Evolutionary conservation across 2,113 vertebrate genomes (phyloP).

Genomic region (Ictalurus punctatus): DNA sequence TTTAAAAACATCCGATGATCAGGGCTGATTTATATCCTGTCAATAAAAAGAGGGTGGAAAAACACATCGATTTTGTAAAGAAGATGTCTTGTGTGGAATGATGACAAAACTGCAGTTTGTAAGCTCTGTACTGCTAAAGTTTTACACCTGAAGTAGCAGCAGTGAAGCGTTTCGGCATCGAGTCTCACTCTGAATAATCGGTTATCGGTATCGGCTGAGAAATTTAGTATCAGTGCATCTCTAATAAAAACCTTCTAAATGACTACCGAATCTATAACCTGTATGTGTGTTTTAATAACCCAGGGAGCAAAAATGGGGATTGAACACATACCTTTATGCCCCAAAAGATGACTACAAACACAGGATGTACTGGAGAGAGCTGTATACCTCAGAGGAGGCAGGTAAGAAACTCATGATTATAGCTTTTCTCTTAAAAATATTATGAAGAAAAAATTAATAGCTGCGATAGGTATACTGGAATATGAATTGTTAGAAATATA

Average conservation of each 20-base stretch:
- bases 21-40: too few relatives aligned
- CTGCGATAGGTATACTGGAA: not conserved
- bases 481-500: not conserved
- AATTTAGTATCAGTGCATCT: too few relatives aligned
- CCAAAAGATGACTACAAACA: constrained; percentile 99
- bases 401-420: constrained; percentile 71
- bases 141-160: too few relatives aligned
- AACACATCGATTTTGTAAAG: too few relatives aligned
- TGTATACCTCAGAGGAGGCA: constrained; percentile 92
- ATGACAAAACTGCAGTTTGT: too few relatives aligned
- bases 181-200: too few relatives aligned
- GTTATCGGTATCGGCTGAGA: too few relatives aligned
- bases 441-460: not conserved
- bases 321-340: constrained; percentile 96
- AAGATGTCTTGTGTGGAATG: too few relatives aligned
- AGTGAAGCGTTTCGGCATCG: too few relatives aligned
- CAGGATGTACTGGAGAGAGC: constrained; percentile 98
- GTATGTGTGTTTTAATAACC: constrained; percentile 30
- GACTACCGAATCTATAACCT: not conserved
- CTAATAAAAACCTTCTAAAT: not conserved
- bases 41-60: too few relatives aligned
- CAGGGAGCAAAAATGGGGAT: constrained; percentile 93
- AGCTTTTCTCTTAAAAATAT: not conserved
- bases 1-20: too few relatives aligned
- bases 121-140: too few relatives aligned